A percentile compares a stretch with the other conserved stretches of the same genome.
phyloP scores from a whole-genome alignment of 2,888 invertebrate genomes.

The Hyposoter dolosus region DNA sequence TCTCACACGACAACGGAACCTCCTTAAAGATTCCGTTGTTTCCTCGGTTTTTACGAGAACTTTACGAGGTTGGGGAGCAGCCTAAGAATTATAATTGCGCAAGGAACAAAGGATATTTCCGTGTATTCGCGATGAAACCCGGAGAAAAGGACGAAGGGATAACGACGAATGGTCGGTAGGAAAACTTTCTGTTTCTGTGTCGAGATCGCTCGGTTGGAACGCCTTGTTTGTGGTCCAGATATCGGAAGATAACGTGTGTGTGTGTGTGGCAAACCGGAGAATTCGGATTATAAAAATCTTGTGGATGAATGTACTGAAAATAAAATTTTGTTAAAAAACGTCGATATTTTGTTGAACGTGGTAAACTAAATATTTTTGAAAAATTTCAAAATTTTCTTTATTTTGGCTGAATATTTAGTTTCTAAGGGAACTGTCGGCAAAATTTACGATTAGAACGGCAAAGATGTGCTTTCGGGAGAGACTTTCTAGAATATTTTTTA shows the following conservation, averaged over 20 bases:
- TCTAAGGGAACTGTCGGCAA: no score
- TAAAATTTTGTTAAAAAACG: no score
- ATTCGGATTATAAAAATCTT: slow-evolving; percentile 28
- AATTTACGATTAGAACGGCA: no score
- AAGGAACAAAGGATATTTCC: neutral
- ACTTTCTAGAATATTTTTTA: no score
- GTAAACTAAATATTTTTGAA: no score
- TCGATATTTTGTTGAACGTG: no score
- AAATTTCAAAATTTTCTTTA: no score
- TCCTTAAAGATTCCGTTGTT: neutral
- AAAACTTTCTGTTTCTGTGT: slow-evolving; percentile 28
- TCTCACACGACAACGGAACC: neutral
- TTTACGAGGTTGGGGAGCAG: neutral
- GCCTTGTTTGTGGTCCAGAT: slow-evolving; percentile 31
- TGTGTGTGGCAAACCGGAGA: neutral
- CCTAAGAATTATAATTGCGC: neutral
- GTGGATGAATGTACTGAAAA: neutral
- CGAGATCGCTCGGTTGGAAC: neutral
- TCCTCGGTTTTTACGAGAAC: neutral
- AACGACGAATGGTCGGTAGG: neutral
- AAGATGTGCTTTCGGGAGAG: no score
- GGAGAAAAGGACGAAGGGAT: slow-evolving; percentile 3
- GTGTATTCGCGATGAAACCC: neutral
- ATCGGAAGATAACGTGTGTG: slow-evolving; percentile 1
- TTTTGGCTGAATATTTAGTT: no score